phyloP scores from a whole-genome alignment of 2,888 invertebrate species.

The Drosophila meridiana region DNA sequence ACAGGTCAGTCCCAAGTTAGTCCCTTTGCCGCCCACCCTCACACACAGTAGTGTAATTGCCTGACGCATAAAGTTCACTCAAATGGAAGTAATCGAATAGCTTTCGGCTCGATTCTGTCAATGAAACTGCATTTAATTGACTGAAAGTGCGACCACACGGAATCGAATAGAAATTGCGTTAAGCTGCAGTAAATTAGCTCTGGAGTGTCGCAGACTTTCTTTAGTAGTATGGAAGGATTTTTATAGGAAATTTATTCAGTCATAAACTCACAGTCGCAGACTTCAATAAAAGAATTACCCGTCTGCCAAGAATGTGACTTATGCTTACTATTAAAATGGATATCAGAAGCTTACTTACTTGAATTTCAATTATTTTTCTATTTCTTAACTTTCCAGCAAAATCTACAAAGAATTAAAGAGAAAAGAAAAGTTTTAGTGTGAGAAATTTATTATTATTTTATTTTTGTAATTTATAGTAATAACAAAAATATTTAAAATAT shows the following conservation, averaged over 20 bases:
- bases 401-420: background rate
- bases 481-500: too few relatives aligned
- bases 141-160: constrained; percentile 27
- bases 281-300: too few relatives aligned
- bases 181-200: constrained; percentile 26
- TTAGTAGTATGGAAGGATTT: background rate
- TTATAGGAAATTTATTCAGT: background rate
- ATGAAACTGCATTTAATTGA: constrained; percentile 49
- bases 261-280: background rate
- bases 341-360: background rate
- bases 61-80: constrained; percentile 34
- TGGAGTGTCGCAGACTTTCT: background rate
- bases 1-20: constrained; percentile 35
- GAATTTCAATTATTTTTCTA: background rate
- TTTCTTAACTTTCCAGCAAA: background rate
- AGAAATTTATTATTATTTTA: background rate
- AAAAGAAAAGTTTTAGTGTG: background rate
- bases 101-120: constrained; percentile 8
- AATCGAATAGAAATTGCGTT: constrained; percentile 17
- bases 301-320: background rate
- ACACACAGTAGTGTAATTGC: constrained; percentile 16
- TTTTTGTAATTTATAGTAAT: background rate
- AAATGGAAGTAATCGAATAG: constrained; percentile 38
- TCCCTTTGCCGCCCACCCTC: background rate
- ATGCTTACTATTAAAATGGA: background rate